Evolutionary conservation across 2,888 invertebrate genomes (phyloP).

Genomic region (Ornithoptera alexandrae): DNA sequence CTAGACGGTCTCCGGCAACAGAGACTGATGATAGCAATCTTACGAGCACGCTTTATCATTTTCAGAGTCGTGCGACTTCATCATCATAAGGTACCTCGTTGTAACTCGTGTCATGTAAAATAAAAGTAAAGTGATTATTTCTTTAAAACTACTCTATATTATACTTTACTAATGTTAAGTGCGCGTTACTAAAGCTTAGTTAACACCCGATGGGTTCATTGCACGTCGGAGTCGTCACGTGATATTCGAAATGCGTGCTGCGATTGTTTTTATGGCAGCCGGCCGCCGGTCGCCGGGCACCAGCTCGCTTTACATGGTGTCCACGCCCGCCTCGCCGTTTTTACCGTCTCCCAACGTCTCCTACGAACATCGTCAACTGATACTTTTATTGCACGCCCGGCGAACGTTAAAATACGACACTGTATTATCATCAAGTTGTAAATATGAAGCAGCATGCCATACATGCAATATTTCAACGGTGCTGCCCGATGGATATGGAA

Average conservation of each 20-base stretch:
- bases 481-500: neutral
- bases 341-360: conserved; percentile 40
- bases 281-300: conserved; percentile 46
- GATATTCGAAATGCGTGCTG: conserved; percentile 59
- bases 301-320: conserved; percentile 40
- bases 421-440: neutral
- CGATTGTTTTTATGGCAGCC: conserved; percentile 56
- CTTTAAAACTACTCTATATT: no score
- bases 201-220: conserved; percentile 44
- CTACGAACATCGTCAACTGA: conserved; percentile 7
- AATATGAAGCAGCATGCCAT: neutral
- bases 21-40: no score
- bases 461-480: neutral
- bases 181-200: conserved; percentile 15
- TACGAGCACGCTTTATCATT: no score
- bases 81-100: no score
- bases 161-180: no score
- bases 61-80: no score
- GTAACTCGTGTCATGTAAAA: no score
- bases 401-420: neutral
- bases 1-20: no score
- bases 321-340: conserved; percentile 48
- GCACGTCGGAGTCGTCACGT: conserved; percentile 52
- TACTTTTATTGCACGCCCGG: conserved; percentile 4
- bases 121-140: no score